Evolutionary conservation across 2,113 vertebrate species (phyloP), one percentile per base, ranked within the genome.

Genomic region (Alethe diademata): DNA sequence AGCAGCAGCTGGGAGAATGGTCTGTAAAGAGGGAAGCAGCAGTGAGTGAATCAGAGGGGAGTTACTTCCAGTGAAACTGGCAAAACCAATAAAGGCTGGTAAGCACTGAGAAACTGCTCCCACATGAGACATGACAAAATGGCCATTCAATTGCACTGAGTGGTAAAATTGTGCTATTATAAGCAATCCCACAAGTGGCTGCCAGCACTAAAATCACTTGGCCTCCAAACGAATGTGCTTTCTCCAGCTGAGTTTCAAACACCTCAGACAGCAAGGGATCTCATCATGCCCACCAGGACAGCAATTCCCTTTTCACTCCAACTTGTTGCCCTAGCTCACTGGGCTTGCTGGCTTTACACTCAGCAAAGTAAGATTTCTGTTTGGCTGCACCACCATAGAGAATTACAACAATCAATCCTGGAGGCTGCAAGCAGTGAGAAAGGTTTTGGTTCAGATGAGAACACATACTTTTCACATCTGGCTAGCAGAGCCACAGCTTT

Each of bases 1-100:
- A 83, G 99, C 99, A 2, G 99, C 99, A 45, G 99, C 99, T 17
- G 99, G 99, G 23, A 99, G 99, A 92, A 99, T 99, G n/a, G 99
- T 99, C 99, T 99, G 97, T 42, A 90, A 11, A 31, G 57, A 51
- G 36, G 64, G 73, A 66, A 81, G 71, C 38, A 74, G 31, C 36
- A 73, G 72, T 35, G 65, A 85, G 40, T 19, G 11, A 57, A 36
- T 19, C 0, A 1, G 43, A 75, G 11, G 11, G 35, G 31, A 90
- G 88, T 31, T 22, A 43, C 36, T 75, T 76, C 28, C 90, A 78
- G 33, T 17, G 31, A 50, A 74, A 71, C 0, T 57, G 42, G 67
- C 29, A 82, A 70, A 78, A 43, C 7, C 50, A 51, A 6, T 25
- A 58, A 54, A 7, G 35, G 60, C 53, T 73, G 36, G 38, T 64